Conservation (phyloP, 2,113 vertebrate genomes). For the Tenrec ecaudatus region DNA sequence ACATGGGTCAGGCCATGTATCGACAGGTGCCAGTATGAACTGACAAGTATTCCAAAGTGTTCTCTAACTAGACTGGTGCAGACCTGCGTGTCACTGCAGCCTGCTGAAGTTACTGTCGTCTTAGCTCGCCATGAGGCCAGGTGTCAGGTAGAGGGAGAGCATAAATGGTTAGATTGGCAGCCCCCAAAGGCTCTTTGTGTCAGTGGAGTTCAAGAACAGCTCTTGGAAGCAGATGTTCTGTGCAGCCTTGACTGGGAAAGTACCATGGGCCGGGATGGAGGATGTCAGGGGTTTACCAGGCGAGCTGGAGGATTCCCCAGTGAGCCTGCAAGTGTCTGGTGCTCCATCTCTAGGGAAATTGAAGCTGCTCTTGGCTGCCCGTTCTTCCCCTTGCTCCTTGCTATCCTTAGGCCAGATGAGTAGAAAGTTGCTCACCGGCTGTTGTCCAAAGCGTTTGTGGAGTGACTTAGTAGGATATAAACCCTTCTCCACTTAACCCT, state of each 20-base stretch:
- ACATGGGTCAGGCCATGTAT: constrained; percentile 10
- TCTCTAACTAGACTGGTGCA: neutral
- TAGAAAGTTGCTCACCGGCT: neutral
- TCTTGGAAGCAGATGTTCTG: neutral
- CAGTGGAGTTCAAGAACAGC: neutral
- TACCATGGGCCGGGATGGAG: neutral
- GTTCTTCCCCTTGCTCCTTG: neutral
- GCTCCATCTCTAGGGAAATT: neutral
- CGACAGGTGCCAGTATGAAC: neutral
- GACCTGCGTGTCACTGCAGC: neutral
- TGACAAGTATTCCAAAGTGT: constrained; percentile 55
- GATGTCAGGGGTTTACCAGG: neutral
- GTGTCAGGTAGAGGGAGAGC: neutral
- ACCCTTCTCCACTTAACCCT: neutral
- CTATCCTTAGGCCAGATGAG: neutral
- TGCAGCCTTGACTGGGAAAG: neutral
- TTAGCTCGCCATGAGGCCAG: neutral
- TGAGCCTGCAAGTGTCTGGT: neutral
- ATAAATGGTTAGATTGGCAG: neutral
- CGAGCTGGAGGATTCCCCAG: constrained; percentile 3
- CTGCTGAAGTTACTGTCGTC: neutral
- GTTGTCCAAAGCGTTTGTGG: neutral
- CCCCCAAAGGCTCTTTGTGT: constrained; percentile 14
- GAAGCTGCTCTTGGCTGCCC: neutral
- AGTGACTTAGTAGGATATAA: neutral